Conservation (phyloP, 2,113 vertebrate genomes). For the Odocoileus hemionus region DNA sequence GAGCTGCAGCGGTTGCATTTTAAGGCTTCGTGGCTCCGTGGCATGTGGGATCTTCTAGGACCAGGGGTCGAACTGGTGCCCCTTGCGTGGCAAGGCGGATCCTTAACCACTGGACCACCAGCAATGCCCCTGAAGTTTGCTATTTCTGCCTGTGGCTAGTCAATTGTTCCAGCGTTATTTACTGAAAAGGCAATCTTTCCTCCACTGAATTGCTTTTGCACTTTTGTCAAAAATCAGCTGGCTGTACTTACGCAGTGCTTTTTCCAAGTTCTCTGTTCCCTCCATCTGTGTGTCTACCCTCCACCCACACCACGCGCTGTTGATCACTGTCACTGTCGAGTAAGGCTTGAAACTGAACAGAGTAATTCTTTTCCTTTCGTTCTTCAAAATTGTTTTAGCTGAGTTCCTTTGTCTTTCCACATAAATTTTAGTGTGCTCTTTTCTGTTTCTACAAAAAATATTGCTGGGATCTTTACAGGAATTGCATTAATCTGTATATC, state of each 20-base stretch:
- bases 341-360: not conserved
- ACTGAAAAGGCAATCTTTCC: not conserved
- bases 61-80: not conserved
- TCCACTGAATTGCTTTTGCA: too few relatives aligned
- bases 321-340: accelerated
- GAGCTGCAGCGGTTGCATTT: not conserved
- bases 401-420: not conserved
- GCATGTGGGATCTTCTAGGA: not conserved
- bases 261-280: accelerated
- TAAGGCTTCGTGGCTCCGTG: not conserved
- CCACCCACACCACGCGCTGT: accelerated
- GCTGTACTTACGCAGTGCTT: accelerated
- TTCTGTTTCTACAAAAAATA: not conserved
- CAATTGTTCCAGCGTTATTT: too few relatives aligned
- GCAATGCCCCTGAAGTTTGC: not conserved
- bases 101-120: not conserved
- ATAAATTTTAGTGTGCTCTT: not conserved
- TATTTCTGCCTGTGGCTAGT: not conserved
- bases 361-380: not conserved
- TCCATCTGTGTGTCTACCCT: not conserved
- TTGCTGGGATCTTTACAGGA: not conserved
- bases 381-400: not conserved
- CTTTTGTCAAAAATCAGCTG: not conserved
- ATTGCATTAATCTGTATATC: not conserved
- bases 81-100: not conserved